Percentiles rank a stretch among this genome's conserved stretches.
phyloP scores from a whole-genome alignment of 2,888 invertebrate genomes.

The Mimumesa dahlbomi region DNA sequence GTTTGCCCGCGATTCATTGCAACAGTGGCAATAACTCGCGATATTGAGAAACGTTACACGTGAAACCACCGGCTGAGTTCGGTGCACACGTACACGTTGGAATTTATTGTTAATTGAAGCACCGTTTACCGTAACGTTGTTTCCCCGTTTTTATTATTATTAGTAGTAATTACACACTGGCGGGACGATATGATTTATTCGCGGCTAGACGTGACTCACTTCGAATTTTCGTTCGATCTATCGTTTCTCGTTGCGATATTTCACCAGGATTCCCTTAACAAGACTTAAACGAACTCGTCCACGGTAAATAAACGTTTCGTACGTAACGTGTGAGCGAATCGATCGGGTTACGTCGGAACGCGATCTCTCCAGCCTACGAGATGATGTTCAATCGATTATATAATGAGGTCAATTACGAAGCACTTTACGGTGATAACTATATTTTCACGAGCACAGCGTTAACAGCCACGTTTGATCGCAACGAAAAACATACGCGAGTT shows the following conservation, averaged over 20 bases:
- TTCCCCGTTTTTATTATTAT: no score
- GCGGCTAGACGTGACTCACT: no score
- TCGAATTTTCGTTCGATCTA: no score
- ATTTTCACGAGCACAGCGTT: constrained; percentile 9
- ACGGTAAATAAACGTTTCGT: no score
- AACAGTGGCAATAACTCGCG: not conserved
- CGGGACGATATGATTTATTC: no score
- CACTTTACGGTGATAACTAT: constrained; percentile 24
- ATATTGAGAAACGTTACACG: constrained; percentile 13
- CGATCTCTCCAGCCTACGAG: constrained; percentile 2
- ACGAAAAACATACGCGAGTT: constrained; percentile 11
- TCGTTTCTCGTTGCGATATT: no score
- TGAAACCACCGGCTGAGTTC: no score
- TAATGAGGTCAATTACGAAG: constrained; percentile 40
- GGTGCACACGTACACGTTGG: no score
- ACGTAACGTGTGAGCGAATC: constrained; percentile 1
- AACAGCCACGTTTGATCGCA: constrained; percentile 12
- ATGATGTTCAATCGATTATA: constrained; percentile 33
- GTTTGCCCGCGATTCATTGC: constrained; percentile 12
- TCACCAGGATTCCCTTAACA: no score
- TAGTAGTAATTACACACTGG: no score
- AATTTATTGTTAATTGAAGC: no score
- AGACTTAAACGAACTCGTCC: not conserved
- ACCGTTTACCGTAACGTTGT: no score
- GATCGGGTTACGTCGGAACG: constrained; percentile 5